Evolutionary conservation across 2,888 invertebrate genomes (phyloP).

Genomic region (Protonemura montana): DNA sequence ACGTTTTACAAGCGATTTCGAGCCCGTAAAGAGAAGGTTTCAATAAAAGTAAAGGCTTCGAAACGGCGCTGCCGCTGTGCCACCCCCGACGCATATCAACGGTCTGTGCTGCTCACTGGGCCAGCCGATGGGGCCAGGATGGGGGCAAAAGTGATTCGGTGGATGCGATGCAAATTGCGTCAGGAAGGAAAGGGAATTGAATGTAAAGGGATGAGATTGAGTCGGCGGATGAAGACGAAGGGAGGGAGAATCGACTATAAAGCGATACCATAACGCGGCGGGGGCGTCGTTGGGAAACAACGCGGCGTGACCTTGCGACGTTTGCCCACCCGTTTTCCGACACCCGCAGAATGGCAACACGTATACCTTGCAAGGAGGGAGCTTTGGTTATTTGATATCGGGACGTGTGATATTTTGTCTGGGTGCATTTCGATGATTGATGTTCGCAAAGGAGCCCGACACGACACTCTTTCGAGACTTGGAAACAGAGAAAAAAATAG

Average conservation of each 20-base stretch:
- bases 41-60: constrained; percentile 49
- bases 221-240: constrained; percentile 9
- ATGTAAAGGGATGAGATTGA: constrained; percentile 23
- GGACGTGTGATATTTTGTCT: background rate
- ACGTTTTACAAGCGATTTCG: constrained; percentile 66
- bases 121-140: constrained; percentile 56
- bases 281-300: too few relatives aligned
- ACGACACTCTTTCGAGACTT: background rate
- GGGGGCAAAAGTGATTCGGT: constrained; percentile 41
- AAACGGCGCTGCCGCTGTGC: constrained; percentile 22
- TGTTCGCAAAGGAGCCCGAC: constrained; percentile 34
- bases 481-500: background rate
- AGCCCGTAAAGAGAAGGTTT: constrained; percentile 64
- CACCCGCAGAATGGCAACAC: too few relatives aligned
- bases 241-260: constrained; percentile 32
- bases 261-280: constrained; percentile 17
- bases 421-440: constrained; percentile 19
- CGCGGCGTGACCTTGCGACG: background rate
- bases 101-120: constrained; percentile 1
- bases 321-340: background rate
- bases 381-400: background rate
- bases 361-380: background rate
- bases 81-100: background rate
- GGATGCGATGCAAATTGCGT: constrained; percentile 46
- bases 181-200: constrained; percentile 47